Base-by-base conservation (phyloP, 1,140 invertebrate species). In the Ips nitidus region DNA sequence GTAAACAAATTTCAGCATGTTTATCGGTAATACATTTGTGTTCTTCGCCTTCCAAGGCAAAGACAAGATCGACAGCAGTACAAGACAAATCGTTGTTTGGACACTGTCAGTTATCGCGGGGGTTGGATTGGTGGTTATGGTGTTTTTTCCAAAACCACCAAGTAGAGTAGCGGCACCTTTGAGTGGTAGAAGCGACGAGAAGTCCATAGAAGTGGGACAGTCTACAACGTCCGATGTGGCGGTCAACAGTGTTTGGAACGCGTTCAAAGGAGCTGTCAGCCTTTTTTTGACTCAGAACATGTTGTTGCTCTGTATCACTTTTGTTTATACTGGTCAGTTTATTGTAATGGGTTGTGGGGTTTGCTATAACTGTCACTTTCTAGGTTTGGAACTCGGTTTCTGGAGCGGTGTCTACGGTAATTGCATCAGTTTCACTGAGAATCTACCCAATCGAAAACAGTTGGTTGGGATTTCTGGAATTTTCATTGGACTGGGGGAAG, bases 341-440 rank as follows among this genome's bases (percentile, higher is more conserved):
- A 50, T 50, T 50, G 3, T 50, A 50, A 1, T 4, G 4, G 42
- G 39, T 6, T 47, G 45, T 47, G 45, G n/a, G 45, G 45, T 6
- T 50, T 50, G 3, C 45, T 8, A 50, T 50, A 50, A 50, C 5
- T 6, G 5, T 47, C 5, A 55, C 42, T 66, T 55, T 52, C 5
- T 43, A 93, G 97, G 97, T 55, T 80, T 98, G 39, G 94, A 95
- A 71, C 81, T 97, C 42, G 95, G 94, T 0, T 98, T 98, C 84
- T 97, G 93, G 82, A 95, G 93, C 77, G 95, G 94, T 1, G 95
- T 99, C 0, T 98, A 98, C 81, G 91, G 94, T n/a, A 86, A 93
- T 0, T 89, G 91, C 74, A 89, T 98, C 71, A 93, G 94, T 1
- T 93, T 94, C 72, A 97, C 94, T 0, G 78, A 84, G 53, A 78